Evolutionary conservation across 1,140 invertebrate species (phyloP).

Genomic region (Thereuonema tuberculata): DNA sequence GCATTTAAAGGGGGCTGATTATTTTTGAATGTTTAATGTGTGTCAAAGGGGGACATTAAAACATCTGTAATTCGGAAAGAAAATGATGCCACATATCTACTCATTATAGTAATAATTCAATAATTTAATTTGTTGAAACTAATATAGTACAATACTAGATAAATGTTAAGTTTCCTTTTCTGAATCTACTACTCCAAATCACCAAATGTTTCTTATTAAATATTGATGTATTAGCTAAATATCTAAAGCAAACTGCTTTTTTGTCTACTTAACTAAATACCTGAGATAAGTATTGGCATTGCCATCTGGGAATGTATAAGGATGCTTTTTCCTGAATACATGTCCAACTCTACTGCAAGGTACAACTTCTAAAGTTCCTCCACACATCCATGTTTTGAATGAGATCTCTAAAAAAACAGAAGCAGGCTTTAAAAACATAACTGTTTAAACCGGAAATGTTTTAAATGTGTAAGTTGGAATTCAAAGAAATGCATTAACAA

Average conservation of each 20-base stretch:
- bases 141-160: too few species aligned
- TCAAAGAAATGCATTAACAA: conserved; percentile 23
- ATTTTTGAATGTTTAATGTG: too few species aligned
- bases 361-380: conserved; percentile 83
- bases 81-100: too few species aligned
- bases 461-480: too few species aligned
- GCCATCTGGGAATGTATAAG: conserved; percentile 87
- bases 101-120: too few species aligned
- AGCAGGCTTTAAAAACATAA: not conserved
- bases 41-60: too few species aligned
- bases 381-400: conserved; percentile 88
- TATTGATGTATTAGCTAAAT: conserved; percentile 22
- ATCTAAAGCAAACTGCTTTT: conserved; percentile 12
- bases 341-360: conserved; percentile 86
- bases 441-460: not conserved
- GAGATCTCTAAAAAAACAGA: conserved; percentile 43
- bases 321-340: conserved; percentile 78
- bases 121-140: too few species aligned
- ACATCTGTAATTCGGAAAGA: too few species aligned
- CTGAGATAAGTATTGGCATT: conserved; percentile 51
- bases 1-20: too few species aligned
- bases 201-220: not conserved
- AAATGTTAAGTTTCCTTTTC: too few species aligned
- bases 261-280: too few species aligned
- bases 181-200: not conserved